Conservation (phyloP, 2,113 vertebrate genomes). For the Plecturocebus donacophilus region DNA sequence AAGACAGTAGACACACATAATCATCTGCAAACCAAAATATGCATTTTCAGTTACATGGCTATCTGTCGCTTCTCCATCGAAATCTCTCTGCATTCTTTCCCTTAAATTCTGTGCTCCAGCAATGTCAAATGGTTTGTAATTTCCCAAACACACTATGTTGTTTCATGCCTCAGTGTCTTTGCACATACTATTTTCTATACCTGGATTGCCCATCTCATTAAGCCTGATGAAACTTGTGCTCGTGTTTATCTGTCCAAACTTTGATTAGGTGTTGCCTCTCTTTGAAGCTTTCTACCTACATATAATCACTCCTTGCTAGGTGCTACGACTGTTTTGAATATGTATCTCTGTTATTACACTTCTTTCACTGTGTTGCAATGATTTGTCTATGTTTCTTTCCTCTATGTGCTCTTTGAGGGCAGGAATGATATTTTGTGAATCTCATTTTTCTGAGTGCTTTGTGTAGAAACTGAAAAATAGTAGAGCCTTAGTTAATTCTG, state of each 20-base stretch:
- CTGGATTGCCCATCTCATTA: conserved; percentile 41
- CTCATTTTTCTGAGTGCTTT: neutral
- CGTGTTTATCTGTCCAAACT: conserved; percentile 36
- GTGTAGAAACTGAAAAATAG: neutral
- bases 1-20: conserved; percentile 43
- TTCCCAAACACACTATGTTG: neutral
- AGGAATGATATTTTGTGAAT: neutral
- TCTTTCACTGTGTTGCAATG: neutral
- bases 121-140: conserved; percentile 43
- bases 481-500: conserved; percentile 2
- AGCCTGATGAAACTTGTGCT: conserved; percentile 33
- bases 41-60: neutral
- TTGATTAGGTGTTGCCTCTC: conserved; percentile 4
- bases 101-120: neutral
- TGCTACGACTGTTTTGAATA: neutral
- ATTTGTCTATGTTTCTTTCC: neutral
- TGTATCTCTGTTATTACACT: neutral
- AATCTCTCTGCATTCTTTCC: neutral
- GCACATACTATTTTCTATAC: neutral
- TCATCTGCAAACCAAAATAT: conserved; percentile 54
- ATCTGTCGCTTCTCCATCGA: neutral
- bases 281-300: neutral
- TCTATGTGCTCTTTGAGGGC: neutral
- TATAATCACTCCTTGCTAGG: neutral
- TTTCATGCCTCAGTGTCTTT: conserved; percentile 62